phyloP scores from a whole-genome alignment of 2,113 vertebrate species.

The Myanophis thanlyinensis region DNA sequence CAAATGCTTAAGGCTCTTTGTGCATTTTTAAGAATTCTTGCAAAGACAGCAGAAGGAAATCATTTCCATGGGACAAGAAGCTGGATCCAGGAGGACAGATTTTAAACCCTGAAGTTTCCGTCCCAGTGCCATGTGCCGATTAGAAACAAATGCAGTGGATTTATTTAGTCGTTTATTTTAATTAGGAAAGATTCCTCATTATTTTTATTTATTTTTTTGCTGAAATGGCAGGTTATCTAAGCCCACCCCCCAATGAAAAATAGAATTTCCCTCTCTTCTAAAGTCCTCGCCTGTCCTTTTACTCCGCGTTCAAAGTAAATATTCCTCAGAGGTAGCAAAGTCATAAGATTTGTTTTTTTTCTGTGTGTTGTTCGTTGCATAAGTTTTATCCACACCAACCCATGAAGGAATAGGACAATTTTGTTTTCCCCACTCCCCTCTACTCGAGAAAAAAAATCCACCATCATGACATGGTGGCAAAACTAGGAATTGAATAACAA shows the following conservation, averaged over 20 bases:
- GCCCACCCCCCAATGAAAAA: conserved; percentile 39
- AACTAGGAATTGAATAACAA: conserved; percentile 28
- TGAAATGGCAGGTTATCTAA: conserved; percentile 35
- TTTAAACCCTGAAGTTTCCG: neutral
- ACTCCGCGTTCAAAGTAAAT: conserved; percentile 57
- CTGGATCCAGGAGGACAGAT: neutral
- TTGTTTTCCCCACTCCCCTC: neutral
- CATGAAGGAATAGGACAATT: conserved; percentile 16
- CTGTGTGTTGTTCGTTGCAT: conserved; percentile 30
- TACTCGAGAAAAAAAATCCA: conserved; percentile 15
- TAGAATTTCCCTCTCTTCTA: conserved; percentile 13
- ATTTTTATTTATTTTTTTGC: neutral
- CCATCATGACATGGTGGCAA: conserved; percentile 43
- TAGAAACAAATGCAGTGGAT: neutral
- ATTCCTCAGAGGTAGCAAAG: conserved; percentile 46
- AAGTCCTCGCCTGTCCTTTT: conserved; percentile 28
- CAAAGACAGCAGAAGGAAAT: neutral
- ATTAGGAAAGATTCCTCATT: neutral
- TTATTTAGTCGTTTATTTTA: neutral
- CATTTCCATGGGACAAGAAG: neutral
- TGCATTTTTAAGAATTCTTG: neutral
- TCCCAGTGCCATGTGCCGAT: neutral
- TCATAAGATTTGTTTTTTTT: neutral
- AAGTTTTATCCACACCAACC: conserved; percentile 12
- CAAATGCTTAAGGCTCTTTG: neutral